Base-by-base conservation (phyloP, 2,113 vertebrate genomes). In the Notarius lentiginosus region DNA sequence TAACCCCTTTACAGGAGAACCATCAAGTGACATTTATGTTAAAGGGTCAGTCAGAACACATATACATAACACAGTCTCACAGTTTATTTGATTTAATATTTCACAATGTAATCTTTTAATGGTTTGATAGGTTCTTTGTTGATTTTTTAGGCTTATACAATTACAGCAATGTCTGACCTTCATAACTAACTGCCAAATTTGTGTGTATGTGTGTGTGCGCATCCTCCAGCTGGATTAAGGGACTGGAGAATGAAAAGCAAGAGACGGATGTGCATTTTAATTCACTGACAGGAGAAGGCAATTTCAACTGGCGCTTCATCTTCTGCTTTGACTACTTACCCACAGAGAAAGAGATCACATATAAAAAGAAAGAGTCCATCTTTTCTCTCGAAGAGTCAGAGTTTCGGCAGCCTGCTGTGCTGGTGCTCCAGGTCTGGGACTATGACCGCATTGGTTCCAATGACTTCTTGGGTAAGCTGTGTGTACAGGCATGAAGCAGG, bases 231-330 rank as follows among this genome's bases (percentile, higher is more conserved):
- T 99, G 97, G 98, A 95, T 98, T 82, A 98, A 98, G 90, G 97
- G 98, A 20, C 91, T 98, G 76, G 96, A 98, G 34, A 92, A 93
- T 0, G 94, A 97, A 24, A 97, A 97, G 86, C 98, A 99, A 92
- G 97, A 99, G 92, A 99, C 98, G 0, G 98, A 98, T 0, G 97
- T 99, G 87, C 98, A 99, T 93, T 98, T 99, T 76, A 98, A 96
- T 92, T 99, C 98, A 49, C 92, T 99, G 90, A 99, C 97, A 0
- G 97, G 97, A 47, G 98, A 99, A 92, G 98, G 97, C 65, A 99
- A 98, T 94, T 99, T 99, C 94, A 99, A 98, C 92, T 98, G 97
- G 98, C 95, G 97, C 86, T 99, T 98, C 56, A 92, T 99, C 83
- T 99, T 97, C 85, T 94, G 85, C 81, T 99, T 99, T 20, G 95